Base-by-base conservation (phyloP, 2,113 vertebrate species). In the Eolophus roseicapilla region DNA sequence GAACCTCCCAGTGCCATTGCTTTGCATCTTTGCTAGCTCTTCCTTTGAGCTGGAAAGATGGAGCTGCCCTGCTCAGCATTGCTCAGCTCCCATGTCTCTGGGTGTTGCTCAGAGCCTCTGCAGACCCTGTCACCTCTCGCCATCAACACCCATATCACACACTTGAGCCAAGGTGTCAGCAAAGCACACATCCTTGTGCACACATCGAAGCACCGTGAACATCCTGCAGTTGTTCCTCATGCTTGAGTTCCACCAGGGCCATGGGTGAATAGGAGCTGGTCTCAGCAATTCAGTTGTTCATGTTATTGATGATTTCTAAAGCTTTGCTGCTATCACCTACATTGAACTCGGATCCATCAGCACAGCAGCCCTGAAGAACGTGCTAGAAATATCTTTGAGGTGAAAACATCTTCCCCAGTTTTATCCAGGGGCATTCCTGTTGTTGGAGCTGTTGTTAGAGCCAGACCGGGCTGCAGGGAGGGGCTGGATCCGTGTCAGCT, bases 101-200 rank as follows among this genome's bases (percentile, higher is more conserved):
- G 18, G 12, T 25, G 52, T 52, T 62, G 53, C 53, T 88, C 52
- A 53, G 85, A 17, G 59, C 24, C 59, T 15, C 50, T 43, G 74
- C 52, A 29, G 50, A 50, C 33, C 7, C 31, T 50, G 50, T n/a
- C 67, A 19, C 57, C 47, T 35, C 57, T 9, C 35, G 73, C 59
- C 9, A 2, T 24, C 43, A 18, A 1, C 35, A 9, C 15, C 41
- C 0, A 0, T 37, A 7, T 20, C 33, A 19, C 43, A 47, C 28
- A 3, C 35, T 18, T 6, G 8, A 47, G 33, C 49, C 1, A 0
- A 59, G 21, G 33, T 2, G 3, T 16, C 84, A 59, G 78, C 62
- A 53, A 75, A 31, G 71, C 11, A 2, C 13, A 2, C 53, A 14
- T 15, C 31, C 59, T 55, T 41, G 31, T 2, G 35, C 60, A 28